phyloP scores from a whole-genome alignment of 2,797 vertebrate genomes.

The Chaenodraco wilsoni region DNA sequence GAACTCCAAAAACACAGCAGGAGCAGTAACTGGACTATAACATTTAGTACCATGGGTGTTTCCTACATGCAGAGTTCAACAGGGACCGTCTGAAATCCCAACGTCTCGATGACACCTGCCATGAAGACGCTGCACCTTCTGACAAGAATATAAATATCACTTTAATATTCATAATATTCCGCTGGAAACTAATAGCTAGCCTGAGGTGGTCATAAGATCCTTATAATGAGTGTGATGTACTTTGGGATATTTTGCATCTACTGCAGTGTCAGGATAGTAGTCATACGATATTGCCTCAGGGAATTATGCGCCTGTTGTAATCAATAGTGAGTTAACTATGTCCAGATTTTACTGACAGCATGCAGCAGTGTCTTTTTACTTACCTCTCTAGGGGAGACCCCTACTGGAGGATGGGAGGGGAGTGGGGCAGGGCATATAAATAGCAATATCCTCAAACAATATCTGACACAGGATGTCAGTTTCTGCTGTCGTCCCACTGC shows the following conservation, averaged over 20 bases:
- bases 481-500: constrained; percentile 23
- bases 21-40: constrained; percentile 20
- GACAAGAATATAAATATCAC: constrained; percentile 36
- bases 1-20: constrained; percentile 10
- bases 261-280: constrained; percentile 51
- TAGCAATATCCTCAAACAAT: constrained; percentile 41
- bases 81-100: constrained; percentile 31
- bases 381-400: constrained; percentile 32
- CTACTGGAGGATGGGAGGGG: neutral
- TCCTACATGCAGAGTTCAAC: constrained; percentile 12
- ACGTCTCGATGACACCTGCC: constrained; percentile 12
- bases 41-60: constrained; percentile 28
- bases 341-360: constrained; percentile 39
- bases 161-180: constrained; percentile 38
- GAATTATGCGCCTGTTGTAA: constrained; percentile 46
- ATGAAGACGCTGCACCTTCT: constrained; percentile 10
- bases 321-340: constrained; percentile 68
- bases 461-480: constrained; percentile 46
- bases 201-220: constrained; percentile 43
- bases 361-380: constrained; percentile 31
- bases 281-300: constrained; percentile 59
- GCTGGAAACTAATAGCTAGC: constrained; percentile 39
- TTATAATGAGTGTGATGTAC: constrained; percentile 36
- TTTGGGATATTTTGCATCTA: constrained; percentile 68
- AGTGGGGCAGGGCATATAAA: constrained; percentile 2